phyloP scores from a whole-genome alignment of 1,140 invertebrate species.

The Nebria ingens region DNA sequence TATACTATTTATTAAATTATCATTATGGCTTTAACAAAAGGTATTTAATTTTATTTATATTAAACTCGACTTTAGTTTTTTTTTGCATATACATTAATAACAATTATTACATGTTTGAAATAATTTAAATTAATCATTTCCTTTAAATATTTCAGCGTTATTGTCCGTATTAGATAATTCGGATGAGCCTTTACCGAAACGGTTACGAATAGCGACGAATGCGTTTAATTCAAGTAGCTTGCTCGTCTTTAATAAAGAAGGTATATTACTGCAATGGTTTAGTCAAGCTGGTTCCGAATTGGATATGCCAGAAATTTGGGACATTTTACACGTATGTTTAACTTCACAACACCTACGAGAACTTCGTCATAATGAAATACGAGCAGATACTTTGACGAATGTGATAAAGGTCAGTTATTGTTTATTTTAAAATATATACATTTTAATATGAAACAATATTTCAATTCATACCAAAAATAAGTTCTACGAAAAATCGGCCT shows the following conservation, averaged over 20 bases:
- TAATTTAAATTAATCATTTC: too few species aligned
- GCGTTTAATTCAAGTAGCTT: constrained; percentile 21
- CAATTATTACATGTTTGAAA: too few species aligned
- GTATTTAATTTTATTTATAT: too few species aligned
- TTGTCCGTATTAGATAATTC: constrained; percentile 19
- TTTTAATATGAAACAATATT: too few species aligned
- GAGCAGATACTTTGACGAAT: constrained; percentile 13
- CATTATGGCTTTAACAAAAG: too few species aligned
- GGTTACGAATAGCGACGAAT: constrained; percentile 25
- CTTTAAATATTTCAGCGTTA: constrained; percentile 22
- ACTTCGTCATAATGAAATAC: constrained; percentile 19
- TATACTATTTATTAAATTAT: too few species aligned
- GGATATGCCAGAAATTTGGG: constrained; percentile 15
- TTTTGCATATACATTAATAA: too few species aligned
- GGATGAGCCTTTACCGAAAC: constrained; percentile 24
- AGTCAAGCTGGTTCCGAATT: constrained; percentile 10
- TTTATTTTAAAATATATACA: too few species aligned
- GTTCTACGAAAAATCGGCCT: too few species aligned
- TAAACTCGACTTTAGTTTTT: too few species aligned
- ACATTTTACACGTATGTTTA: constrained; percentile 19
- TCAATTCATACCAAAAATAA: too few species aligned
- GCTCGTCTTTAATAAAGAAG: constrained; percentile 19
- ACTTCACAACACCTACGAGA: constrained; percentile 18
- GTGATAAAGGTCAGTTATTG: constrained; percentile 19
- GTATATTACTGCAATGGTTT: constrained; percentile 23